Percentiles rank a stretch among this genome's conserved stretches.
phyloP scores from a whole-genome alignment of 2,888 invertebrate species.

The Phoenoteleia sp. region DNA sequence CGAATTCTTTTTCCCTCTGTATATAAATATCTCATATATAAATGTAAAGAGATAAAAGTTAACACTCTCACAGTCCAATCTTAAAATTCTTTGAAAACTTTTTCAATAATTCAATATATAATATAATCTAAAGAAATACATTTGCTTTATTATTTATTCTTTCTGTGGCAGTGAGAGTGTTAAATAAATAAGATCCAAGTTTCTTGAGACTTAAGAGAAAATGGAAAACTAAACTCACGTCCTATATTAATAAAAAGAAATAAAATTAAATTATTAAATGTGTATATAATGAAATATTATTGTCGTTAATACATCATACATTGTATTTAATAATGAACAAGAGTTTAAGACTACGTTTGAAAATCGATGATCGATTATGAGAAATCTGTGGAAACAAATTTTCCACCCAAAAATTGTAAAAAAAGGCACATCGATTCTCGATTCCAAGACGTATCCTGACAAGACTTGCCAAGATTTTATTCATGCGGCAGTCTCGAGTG shows the following conservation, averaged over 20 bases:
- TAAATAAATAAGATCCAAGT: conserved; percentile 33
- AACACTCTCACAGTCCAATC: conserved; percentile 21
- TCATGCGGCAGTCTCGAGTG: conserved; percentile 47
- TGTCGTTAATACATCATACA: conserved; percentile 82
- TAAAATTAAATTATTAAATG: conserved; percentile 79
- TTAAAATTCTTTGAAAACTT: too few species aligned
- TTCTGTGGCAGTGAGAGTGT: conserved; percentile 35
- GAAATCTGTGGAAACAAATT: neutral
- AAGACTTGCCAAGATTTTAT: conserved; percentile 44
- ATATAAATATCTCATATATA: conserved; percentile 35
- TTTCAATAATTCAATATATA: neutral
- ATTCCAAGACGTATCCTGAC: conserved; percentile 42
- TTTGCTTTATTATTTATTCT: neutral
- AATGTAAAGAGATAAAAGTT: conserved; percentile 22
- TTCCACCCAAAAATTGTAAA: neutral
- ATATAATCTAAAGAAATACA: neutral
- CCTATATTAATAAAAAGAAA: conserved; percentile 78
- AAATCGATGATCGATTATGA: conserved; percentile 41
- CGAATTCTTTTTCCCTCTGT: conserved; percentile 39
- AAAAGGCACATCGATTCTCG: conserved; percentile 20
- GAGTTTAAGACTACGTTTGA: conserved; percentile 56
- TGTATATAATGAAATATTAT: conserved; percentile 79
- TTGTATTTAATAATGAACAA: conserved; percentile 81
- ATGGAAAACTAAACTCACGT: conserved; percentile 74
- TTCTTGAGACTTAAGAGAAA: conserved; percentile 15